Evolutionary conservation across 2,113 vertebrate genomes (phyloP).

Genomic region (Sphyrna mokarran): DNA sequence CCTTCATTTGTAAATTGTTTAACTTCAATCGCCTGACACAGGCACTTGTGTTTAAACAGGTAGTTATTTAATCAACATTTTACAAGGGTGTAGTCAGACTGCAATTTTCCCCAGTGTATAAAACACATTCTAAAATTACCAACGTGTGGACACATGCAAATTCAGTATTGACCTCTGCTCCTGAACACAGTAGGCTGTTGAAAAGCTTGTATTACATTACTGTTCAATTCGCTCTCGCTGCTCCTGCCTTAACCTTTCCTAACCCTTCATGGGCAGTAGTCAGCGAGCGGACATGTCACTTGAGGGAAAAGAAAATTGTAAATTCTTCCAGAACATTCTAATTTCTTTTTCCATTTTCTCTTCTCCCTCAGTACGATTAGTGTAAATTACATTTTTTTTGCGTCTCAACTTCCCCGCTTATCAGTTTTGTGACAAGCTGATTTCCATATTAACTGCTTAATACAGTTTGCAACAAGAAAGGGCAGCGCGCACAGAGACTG

Average conservation of each 20-base stretch:
- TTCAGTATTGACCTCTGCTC: conserved; percentile 4
- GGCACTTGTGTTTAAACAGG: background rate
- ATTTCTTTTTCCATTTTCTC: conserved; percentile 12
- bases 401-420: conserved; percentile 51
- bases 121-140: conserved; percentile 20
- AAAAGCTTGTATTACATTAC: conserved; percentile 9
- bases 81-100: background rate
- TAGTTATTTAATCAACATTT: conserved; percentile 24
- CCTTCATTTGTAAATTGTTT: background rate
- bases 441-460: conserved; percentile 45
- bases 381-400: conserved; percentile 49
- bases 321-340: conserved; percentile 4
- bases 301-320: background rate
- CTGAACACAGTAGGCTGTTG: background rate
- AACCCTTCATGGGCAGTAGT: background rate
- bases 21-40: background rate
- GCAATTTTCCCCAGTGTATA: background rate
- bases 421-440: conserved; percentile 50
- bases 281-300: background rate
- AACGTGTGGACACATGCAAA: conserved; percentile 21
- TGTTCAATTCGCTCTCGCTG: background rate
- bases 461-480: conserved; percentile 45
- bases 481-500: background rate
- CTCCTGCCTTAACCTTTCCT: background rate
- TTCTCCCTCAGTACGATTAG: conserved; percentile 51